A percentile compares a stretch with the other conserved stretches of the same genome.
Evolutionary conservation across 1,140 invertebrate species (phyloP).

Genomic region (Leguminivora glycinivorella): DNA sequence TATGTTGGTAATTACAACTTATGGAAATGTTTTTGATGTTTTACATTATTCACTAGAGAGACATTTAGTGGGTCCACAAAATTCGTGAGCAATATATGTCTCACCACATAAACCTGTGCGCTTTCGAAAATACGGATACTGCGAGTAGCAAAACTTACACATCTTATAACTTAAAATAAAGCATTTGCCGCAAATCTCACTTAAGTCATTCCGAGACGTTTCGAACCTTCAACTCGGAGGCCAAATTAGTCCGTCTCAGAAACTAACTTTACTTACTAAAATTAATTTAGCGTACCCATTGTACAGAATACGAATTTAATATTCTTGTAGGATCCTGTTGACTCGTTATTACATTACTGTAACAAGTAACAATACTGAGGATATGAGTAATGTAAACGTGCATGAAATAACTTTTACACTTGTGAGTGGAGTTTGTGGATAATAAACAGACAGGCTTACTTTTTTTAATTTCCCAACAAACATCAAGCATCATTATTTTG

Average conservation of each 20-base stretch:
- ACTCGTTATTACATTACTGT: conserved; percentile 7
- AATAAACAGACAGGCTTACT: no score
- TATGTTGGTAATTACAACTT: no score
- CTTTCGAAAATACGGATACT: not conserved
- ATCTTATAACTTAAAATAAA: not conserved
- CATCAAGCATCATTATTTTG: no score
- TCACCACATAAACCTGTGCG: no score
- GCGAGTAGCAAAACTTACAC: not conserved
- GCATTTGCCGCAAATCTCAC: conserved; percentile 2
- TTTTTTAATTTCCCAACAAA: no score
- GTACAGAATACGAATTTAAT: conserved; percentile 24
- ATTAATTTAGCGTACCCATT: conserved; percentile 22
- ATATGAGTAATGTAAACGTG: no score
- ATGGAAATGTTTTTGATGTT: no score
- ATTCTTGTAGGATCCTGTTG: not conserved
- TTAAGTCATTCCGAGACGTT: conserved; percentile 20
- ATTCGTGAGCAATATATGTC: no score
- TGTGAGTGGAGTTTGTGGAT: no score
- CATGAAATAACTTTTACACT: no score
- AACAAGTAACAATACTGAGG: not conserved
- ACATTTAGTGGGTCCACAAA: no score
- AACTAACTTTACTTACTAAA: conserved; percentile 24
- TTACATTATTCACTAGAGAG: no score
- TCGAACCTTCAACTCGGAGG: conserved; percentile 21
- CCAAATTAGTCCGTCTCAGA: conserved; percentile 23